phyloP scores from a whole-genome alignment of 2,797 vertebrate genomes.

The Phoebastria nigripes region DNA sequence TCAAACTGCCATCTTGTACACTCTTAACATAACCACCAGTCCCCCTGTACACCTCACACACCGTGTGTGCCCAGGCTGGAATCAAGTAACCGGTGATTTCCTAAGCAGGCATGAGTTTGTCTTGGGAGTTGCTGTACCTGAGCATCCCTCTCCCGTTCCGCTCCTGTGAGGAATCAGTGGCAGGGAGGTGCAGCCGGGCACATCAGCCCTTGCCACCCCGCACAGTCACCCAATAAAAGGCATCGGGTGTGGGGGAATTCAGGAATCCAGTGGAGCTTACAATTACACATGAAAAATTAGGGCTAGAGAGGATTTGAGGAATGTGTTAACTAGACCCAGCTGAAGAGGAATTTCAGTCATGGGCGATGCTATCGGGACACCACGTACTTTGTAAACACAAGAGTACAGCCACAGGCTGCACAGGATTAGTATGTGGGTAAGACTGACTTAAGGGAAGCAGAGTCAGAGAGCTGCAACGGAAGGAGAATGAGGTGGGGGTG shows the following conservation, averaged over 20 bases:
- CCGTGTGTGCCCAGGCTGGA: background rate
- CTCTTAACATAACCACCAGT: background rate
- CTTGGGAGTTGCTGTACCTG: background rate
- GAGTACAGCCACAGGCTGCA: background rate
- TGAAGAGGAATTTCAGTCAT: background rate
- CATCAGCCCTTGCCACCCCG: background rate
- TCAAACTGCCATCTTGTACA: background rate
- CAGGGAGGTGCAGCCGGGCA: background rate
- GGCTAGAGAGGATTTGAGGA: background rate
- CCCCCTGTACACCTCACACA: background rate
- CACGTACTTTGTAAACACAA: rapidly evolving
- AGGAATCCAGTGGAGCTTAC: background rate
- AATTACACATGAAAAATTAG: background rate
- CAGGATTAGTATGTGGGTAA: background rate
- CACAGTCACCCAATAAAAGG: background rate
- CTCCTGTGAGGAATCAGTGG: background rate
- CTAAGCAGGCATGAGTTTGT: background rate
- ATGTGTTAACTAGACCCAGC: background rate
- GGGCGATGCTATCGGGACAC: rapidly evolving
- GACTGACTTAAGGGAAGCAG: background rate
- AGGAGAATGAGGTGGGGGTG: background rate
- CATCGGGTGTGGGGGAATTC: background rate
- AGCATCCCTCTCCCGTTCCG: background rate
- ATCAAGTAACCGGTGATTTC: background rate
- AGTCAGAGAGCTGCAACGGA: background rate